phyloP scores from a whole-genome alignment of 30 jellyfish, hydroid and myxozoan genomes.

The Chrysaora quinquecirrha region DNA sequence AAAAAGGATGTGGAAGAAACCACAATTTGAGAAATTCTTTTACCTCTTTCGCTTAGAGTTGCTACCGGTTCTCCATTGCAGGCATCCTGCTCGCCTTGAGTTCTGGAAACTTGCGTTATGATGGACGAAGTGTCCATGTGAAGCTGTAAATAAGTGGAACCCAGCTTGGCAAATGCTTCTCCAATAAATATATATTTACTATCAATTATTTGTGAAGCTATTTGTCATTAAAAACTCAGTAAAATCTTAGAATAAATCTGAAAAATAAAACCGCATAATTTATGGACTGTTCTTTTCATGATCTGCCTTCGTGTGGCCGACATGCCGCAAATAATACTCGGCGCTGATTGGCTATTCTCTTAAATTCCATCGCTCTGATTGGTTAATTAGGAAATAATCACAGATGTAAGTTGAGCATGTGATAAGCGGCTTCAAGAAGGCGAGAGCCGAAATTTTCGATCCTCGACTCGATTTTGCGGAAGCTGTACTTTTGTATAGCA shows the following conservation, averaged over 20 bases:
- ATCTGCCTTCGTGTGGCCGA: slow-evolving; percentile 6
- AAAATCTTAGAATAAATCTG: neutral
- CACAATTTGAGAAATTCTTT: neutral
- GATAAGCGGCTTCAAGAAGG: neutral
- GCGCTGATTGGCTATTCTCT: slow-evolving; percentile 42
- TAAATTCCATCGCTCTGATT: slow-evolving; percentile 25
- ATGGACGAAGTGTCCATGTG: slow-evolving; percentile 98
- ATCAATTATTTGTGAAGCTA: neutral
- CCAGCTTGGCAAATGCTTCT: slow-evolving; percentile 78
- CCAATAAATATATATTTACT: neutral
- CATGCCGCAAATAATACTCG: slow-evolving; percentile 18
- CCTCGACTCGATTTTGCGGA: neutral
- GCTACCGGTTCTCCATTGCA: slow-evolving; percentile 88
- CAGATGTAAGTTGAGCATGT: slow-evolving; percentile 50
- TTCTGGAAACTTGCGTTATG: slow-evolving; percentile 88
- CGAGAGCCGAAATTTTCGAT: neutral
- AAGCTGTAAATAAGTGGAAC: slow-evolving; percentile 77
- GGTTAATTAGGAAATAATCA: slow-evolving; percentile 30
- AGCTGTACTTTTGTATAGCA: neutral
- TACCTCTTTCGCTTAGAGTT: slow-evolving; percentile 85
- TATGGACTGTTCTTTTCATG: slow-evolving; percentile 67
- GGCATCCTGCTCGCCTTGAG: slow-evolving; percentile 81
- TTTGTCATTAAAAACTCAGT: neutral
- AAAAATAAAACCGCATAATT: slow-evolving; percentile 14
- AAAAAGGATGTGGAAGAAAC: neutral